Conservation (phyloP, 2,888 invertebrate species). For the Pseudeuparius sepicola region DNA sequence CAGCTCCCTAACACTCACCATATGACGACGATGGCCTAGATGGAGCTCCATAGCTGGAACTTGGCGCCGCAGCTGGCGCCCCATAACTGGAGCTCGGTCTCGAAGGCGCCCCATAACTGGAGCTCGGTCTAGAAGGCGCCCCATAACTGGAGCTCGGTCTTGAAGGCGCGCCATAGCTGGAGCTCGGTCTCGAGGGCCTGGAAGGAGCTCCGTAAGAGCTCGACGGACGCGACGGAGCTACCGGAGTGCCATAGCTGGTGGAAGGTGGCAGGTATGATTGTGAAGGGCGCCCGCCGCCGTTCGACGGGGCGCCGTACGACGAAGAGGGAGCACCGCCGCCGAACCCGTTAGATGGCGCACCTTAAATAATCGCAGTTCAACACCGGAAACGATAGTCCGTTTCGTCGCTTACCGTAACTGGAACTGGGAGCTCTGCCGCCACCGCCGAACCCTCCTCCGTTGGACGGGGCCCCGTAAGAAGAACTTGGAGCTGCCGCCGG, state of each 20-base stretch:
- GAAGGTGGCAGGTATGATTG: conserved; percentile 30
- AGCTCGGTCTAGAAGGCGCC: conserved; percentile 30
- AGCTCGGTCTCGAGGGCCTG: conserved; percentile 17
- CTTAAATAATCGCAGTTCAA: too few relatives aligned
- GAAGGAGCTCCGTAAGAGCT: conserved; percentile 27
- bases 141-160: conserved; percentile 44
- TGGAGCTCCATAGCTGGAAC: conserved; percentile 33
- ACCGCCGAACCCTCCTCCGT: conserved; percentile 9
- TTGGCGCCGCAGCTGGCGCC: conserved; percentile 32
- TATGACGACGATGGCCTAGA: conserved; percentile 35
- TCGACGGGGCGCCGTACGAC: conserved; percentile 27
- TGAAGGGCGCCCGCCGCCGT: conserved; percentile 16
- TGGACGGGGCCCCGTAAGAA: conserved; percentile 24
- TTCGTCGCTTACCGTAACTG: conserved; percentile 27
- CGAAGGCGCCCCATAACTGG: conserved; percentile 28
- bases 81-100: conserved; percentile 30
- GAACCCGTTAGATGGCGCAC: too few relatives aligned
- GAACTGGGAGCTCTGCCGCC: conserved; percentile 28
- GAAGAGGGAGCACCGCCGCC: conserved; percentile 28
- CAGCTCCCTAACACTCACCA: too few relatives aligned
- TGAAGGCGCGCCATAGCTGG: conserved; percentile 25
- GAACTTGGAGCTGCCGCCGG: conserved; percentile 34
- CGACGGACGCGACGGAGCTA: conserved; percentile 34
- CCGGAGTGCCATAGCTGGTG: conserved; percentile 35
- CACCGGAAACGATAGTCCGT: too few relatives aligned